Evolutionary conservation across 1,140 invertebrate species (phyloP).

Genomic region (Ladona fulva): DNA sequence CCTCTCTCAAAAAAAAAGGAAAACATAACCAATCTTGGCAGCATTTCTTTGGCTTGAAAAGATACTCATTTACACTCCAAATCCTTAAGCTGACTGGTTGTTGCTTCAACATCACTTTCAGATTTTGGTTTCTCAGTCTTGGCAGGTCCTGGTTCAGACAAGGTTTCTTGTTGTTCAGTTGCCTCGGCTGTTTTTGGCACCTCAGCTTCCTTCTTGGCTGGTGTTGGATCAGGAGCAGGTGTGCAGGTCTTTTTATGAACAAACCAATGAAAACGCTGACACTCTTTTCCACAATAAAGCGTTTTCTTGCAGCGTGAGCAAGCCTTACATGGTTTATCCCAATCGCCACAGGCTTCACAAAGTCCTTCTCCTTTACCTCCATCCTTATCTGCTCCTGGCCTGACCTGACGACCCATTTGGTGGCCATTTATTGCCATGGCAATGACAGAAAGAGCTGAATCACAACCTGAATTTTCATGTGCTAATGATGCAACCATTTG

Average conservation of each 20-base stretch:
- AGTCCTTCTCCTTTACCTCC: background rate
- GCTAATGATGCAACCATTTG: constrained; percentile 36
- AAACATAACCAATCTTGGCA: too few relatives aligned
- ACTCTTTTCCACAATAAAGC: constrained; percentile 87
- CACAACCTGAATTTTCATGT: background rate
- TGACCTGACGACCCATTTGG: background rate
- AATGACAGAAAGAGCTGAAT: constrained; percentile 45
- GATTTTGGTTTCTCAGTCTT: too few relatives aligned
- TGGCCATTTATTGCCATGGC: constrained; percentile 78
- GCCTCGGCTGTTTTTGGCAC: too few relatives aligned
- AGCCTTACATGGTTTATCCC: constrained; percentile 75
- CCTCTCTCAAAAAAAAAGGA: too few relatives aligned
- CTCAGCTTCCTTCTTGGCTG: too few relatives aligned
- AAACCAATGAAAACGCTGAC: constrained; percentile 93
- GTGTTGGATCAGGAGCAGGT: background rate
- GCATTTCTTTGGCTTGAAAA: too few relatives aligned
- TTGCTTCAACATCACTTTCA: too few relatives aligned
- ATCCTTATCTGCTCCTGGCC: background rate
- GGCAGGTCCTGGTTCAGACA: too few relatives aligned
- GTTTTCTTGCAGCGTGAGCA: constrained; percentile 93
- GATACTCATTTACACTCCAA: too few relatives aligned
- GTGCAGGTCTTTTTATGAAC: constrained; percentile 85
- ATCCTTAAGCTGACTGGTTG: too few relatives aligned
- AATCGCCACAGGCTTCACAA: constrained; percentile 81
- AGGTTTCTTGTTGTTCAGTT: too few relatives aligned